Base-by-base conservation (phyloP, 2,113 vertebrate genomes). In the Genyomyrus donnyi region DNA sequence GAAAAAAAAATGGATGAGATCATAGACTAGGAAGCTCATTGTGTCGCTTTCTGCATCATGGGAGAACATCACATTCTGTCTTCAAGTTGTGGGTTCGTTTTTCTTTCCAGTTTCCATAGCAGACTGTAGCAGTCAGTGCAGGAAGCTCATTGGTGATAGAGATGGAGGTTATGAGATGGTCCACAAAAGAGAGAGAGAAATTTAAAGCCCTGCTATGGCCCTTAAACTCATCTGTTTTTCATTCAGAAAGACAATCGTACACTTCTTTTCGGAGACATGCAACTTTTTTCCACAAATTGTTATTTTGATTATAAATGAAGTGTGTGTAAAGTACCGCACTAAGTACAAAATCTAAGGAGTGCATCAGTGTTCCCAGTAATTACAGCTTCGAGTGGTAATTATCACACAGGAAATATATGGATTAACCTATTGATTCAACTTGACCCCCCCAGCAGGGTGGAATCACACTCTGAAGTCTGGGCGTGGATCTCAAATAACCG, bases 341-440 rank as follows among this genome's bases (percentile, higher is more conserved):
- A 93, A 70, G 92, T 94, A 66, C 92, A 92, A 94, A 95, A 95
- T 95, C 95, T 90, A 93, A 94, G 93, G 92, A 92, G 93, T 95
- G 93, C 95, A 96, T 96, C 74, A 95, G 95, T 94, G 95, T 94
- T 94, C 92, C 94, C 94, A 94, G 94, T 95, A 96, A 95, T 96
- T 96, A 96, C 94, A 93, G 91, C 92, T 94, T 92, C 93, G 88
- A 93, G 92, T 92, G 87, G 94, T 94, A 95, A 95, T 95, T 95
- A 95, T 94, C 93, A 94, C 94, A 89, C 42, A 42, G 92, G 91
- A 93, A 94, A 95, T 95, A 95, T 96, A 96, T 95, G 94, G 94
- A 95, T 95, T 93, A 94, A 92, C 93, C 92, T 95, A 96, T 96
- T 94, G 95, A 96, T 96, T 96, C 93, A 91, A 94, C 94, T 94